Evolutionary conservation across 2,113 vertebrate genomes (phyloP).

Genomic region (Pseudonaja textilis): DNA sequence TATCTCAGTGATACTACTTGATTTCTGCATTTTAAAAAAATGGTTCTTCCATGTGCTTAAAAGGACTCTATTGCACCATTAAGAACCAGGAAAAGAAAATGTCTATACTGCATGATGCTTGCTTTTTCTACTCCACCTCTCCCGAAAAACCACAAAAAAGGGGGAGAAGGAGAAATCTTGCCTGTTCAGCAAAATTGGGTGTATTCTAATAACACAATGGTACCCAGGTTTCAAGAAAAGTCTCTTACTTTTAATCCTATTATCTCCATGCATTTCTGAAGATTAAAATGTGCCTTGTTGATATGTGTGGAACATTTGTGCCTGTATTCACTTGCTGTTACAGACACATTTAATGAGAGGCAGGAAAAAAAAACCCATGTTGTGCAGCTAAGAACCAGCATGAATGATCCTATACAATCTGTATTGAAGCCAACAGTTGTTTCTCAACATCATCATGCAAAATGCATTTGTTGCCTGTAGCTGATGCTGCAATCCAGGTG

Average conservation of each 20-base stretch:
- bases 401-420: slow-evolving; percentile 43
- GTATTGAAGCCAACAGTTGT: slow-evolving; percentile 45
- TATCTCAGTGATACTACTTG: background rate
- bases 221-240: background rate
- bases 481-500: slow-evolving; percentile 66
- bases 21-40: slow-evolving; percentile 17
- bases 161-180: background rate
- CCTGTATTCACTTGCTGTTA: background rate
- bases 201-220: slow-evolving; percentile 37
- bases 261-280: background rate
- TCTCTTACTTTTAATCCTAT: slow-evolving; percentile 22
- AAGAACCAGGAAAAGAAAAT: slow-evolving; percentile 54
- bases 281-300: slow-evolving; percentile 23
- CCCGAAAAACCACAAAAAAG: slow-evolving; percentile 39
- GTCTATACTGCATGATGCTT: slow-evolving; percentile 45
- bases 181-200: slow-evolving; percentile 52
- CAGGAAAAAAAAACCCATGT: slow-evolving; percentile 17
- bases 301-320: background rate
- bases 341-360: background rate
- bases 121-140: background rate
- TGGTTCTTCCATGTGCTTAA: background rate
- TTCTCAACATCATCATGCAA: slow-evolving; percentile 52
- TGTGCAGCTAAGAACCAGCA: slow-evolving; percentile 32
- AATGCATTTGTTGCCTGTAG: slow-evolving; percentile 49
- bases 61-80: background rate